These are phyloP conservation scores for Manis pentadactyla DNA, from an alignment of 2,797 vertebrate species.

Conservation along the genomic window DNA sequence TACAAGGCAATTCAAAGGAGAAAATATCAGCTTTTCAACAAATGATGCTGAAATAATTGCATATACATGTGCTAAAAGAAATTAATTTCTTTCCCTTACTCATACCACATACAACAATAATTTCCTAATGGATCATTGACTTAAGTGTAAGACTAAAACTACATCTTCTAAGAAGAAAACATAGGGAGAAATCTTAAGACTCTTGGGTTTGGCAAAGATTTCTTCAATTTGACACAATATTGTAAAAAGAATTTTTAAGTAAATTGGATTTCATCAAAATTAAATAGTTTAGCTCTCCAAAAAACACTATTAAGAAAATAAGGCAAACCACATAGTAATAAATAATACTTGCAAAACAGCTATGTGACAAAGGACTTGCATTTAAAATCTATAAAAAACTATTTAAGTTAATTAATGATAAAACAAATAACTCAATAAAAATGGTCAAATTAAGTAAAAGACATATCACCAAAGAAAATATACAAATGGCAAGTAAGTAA, in stretches of 20 bases:
- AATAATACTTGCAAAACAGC: neutral
- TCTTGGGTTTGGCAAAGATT: neutral
- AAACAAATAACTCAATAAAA: neutral
- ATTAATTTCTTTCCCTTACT: neutral
- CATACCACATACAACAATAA: neutral
- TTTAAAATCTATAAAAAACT: neutral
- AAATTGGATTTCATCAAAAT: neutral
- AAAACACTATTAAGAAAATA: neutral
- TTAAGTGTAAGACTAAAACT: neutral
- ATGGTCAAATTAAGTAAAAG: neutral
- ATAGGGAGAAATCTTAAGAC: neutral
- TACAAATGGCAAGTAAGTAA: neutral
- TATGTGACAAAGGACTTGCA: neutral
- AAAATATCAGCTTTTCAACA: neutral
- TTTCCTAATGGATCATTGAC: neutral
- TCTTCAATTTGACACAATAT: neutral
- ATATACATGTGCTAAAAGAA: neutral
- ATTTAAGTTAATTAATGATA: neutral
- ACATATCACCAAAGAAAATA: neutral
- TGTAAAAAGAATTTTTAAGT: neutral
- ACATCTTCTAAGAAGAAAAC: neutral
- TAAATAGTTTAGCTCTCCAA: neutral
- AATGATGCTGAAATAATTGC: neutral
- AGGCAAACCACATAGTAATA: neutral
- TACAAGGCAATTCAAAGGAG: neutral